Evolutionary conservation across 1,140 invertebrate species (phyloP).

Genomic region (Bombus difficillimus): DNA sequence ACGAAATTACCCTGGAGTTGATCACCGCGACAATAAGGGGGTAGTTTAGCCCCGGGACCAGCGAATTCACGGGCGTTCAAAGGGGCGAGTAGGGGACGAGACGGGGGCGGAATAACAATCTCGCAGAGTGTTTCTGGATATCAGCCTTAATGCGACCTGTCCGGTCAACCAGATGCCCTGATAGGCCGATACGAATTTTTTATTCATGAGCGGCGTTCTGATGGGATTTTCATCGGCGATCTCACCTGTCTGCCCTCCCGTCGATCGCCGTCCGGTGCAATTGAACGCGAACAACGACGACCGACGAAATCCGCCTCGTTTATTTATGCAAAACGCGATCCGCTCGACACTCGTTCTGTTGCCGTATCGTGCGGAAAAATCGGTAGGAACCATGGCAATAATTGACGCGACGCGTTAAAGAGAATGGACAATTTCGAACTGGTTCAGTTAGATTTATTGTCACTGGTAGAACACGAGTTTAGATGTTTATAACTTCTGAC

Average conservation of each 20-base stretch:
- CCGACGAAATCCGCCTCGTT: conserved; percentile 35
- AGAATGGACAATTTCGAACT: background rate
- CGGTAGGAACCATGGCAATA: background rate
- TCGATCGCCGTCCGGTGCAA: conserved; percentile 69
- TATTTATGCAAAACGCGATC: conserved; percentile 52
- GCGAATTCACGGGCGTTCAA: conserved; percentile 57
- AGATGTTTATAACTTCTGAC: background rate
- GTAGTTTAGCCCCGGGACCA: conserved; percentile 59
- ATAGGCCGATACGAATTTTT: conserved; percentile 72
- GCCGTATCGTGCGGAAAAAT: conserved; percentile 15
- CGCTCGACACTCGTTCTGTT: background rate
- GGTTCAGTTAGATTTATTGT: background rate
- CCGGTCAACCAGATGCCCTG: conserved; percentile 77
- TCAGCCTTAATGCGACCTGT: conserved; percentile 74
- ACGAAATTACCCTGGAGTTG: conserved; percentile 63
- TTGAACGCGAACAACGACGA: conserved; percentile 48
- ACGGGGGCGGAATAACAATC: conserved; percentile 74
- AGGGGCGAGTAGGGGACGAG: conserved; percentile 31
- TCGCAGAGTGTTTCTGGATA: conserved; percentile 78
- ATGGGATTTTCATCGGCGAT: conserved; percentile 72
- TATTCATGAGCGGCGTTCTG: conserved; percentile 71
- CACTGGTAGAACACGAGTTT: no score
- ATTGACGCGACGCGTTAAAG: background rate
- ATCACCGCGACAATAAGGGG: conserved; percentile 63
- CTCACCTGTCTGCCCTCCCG: conserved; percentile 71